Percentiles rank a stretch among this genome's conserved stretches.
Conservation (phyloP, 2,797 vertebrate genomes). For the Trachops cirrhosus region DNA sequence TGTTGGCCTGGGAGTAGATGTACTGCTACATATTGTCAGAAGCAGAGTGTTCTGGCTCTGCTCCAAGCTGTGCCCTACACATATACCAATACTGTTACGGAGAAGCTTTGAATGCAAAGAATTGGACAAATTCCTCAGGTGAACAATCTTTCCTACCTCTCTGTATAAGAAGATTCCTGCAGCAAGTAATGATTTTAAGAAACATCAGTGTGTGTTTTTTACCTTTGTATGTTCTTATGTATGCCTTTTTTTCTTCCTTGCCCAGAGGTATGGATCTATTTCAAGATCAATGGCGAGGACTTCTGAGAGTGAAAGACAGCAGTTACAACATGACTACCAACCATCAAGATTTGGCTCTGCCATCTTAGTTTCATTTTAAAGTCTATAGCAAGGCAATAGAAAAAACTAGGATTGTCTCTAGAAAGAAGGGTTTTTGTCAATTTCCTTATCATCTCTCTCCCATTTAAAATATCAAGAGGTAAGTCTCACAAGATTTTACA, state of each 20-base stretch:
- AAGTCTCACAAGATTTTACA: neutral
- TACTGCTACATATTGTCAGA: neutral
- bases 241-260: neutral
- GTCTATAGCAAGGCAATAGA: neutral
- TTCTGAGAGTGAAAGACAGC: neutral
- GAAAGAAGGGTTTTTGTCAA: neutral
- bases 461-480: neutral
- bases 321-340: neutral
- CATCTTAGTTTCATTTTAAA: neutral
- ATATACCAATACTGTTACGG: neutral
- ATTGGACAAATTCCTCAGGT: neutral
- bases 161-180: neutral
- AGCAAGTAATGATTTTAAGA: neutral
- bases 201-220: neutral
- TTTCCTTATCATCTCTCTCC: neutral
- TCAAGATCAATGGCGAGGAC: neutral
- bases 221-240: neutral
- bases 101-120: neutral
- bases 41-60: neutral
- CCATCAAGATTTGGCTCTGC: neutral
- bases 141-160: neutral
- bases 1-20: neutral
- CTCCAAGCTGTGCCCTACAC: neutral
- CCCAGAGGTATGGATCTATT: neutral
- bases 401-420: neutral